These are phyloP conservation scores for Drosophila ohnishii DNA, from an alignment of 1,140 invertebrate species.

Conservation along the genomic window DNA sequence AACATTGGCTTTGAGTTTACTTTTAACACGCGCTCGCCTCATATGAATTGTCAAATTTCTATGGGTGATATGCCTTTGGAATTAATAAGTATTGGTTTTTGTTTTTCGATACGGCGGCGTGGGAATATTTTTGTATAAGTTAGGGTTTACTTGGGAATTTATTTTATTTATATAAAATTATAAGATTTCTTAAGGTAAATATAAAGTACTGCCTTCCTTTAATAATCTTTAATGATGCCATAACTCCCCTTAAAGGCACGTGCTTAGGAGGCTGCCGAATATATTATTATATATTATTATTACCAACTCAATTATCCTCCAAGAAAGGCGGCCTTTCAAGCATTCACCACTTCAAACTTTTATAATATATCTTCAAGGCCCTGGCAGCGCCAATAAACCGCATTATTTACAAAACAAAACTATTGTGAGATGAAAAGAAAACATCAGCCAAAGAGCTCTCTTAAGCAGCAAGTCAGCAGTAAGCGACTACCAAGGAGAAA, in stretches of 20 bases:
- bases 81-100: slow-evolving; percentile 34
- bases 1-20: slow-evolving; percentile 17
- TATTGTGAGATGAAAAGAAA: slow-evolving; percentile 44
- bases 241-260: slow-evolving; percentile 1
- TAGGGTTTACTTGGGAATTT: not conserved
- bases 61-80: slow-evolving; percentile 45
- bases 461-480: slow-evolving; percentile 39
- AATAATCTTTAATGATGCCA: not conserved
- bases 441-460: slow-evolving; percentile 23
- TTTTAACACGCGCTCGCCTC: slow-evolving; percentile 41
- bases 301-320: slow-evolving; percentile 14
- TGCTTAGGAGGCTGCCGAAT: not conserved
- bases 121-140: slow-evolving; percentile 33
- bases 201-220: not conserved
- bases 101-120: slow-evolving; percentile 32
- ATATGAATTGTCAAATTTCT: slow-evolving; percentile 42
- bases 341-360: slow-evolving; percentile 28
- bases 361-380: slow-evolving; percentile 31
- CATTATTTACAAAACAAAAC: slow-evolving; percentile 27
- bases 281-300: slow-evolving; percentile 4
- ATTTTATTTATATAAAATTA: not conserved
- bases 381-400: slow-evolving; percentile 25
- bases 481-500: slow-evolving; percentile 23
- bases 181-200: not conserved
- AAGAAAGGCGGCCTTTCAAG: slow-evolving; percentile 8